Base-by-base conservation (phyloP, 2,113 vertebrate species). In the Passer montanus region DNA sequence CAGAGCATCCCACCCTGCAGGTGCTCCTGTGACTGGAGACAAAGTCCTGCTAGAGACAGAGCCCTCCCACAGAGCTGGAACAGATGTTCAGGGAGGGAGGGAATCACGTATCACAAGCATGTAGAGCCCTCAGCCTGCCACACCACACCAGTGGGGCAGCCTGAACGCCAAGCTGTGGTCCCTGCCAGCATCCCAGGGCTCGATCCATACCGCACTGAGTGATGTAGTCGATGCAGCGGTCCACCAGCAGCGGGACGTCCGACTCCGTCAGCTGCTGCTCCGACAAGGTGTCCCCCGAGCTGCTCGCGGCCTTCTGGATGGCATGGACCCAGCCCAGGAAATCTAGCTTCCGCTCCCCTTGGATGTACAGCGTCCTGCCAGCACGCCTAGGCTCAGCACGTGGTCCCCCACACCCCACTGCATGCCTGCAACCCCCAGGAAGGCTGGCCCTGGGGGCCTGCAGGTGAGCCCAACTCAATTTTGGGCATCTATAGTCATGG, bases 251-350 rank as follows among this genome's bases (percentile, higher is more conserved):
- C 0, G 99, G 99, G 20, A 99, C 98, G 6, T 99, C 98, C 0
- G 97, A 97, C 52, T 99, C 98, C 0, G 98, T 99, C 47, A 99
- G 98, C 97, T 99, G 99, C 97, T 99, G 99, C 91, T 99, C 98
- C 0, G 98, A 98, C 95, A 99, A 94, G 0, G 98, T 99, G 98
- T 99, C 98, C 23, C 99, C 99, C 0, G 98, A 97, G 73, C 99
- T 98, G 58, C 98, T 97, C 0, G 99, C 98, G 7, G 99, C 99
- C 67, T 97, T 98, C 98, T 99, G 98, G 86, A 99, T 99, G 74
- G 98, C 98, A 0, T 70, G 92, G 22, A 98, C 97, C 99, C 99
- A 99, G 63, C 98, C 98, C 4, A 94, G 76, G 91, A 99, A 99
- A 90, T 99, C 99, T 96, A 99, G 95, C 82, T 98, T 98, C 96